Conservation (phyloP, 2,113 vertebrate genomes). For the Trogon surrucura region DNA sequence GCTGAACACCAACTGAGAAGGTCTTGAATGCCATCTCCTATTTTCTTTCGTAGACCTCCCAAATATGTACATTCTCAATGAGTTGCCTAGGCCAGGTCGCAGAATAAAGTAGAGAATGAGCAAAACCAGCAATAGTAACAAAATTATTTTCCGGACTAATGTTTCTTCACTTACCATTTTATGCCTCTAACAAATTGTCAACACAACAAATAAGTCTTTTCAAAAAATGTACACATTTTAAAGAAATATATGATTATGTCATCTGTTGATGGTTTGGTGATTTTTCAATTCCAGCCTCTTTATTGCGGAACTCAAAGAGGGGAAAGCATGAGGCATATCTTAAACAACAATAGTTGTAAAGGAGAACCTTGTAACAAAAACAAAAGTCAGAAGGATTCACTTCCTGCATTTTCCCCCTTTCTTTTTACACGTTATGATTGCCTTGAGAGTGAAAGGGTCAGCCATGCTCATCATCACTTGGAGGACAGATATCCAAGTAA, state of each 20-base stretch:
- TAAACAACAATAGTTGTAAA: neutral
- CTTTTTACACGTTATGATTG: neutral
- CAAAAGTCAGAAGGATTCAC: neutral
- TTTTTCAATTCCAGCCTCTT: neutral
- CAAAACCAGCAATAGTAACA: neutral
- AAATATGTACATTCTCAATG: accelerated
- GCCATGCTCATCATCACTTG: neutral
- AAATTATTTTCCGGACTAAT: neutral
- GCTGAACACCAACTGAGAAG: neutral
- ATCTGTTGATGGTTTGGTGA: neutral
- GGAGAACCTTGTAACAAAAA: neutral
- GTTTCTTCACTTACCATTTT: neutral
- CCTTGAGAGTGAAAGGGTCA: neutral
- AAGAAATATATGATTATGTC: neutral
- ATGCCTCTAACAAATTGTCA: neutral
- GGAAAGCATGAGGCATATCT: neutral
- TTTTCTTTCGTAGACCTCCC: neutral
- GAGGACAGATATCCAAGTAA: neutral
- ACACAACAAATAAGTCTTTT: neutral
- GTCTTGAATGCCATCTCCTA: neutral
- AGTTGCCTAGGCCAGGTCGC: neutral
- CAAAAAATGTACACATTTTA: neutral
- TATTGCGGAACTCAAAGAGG: neutral
- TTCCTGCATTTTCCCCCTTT: neutral
- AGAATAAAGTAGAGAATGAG: neutral